Conservation (phyloP, 2,113 vertebrate species). For the Camelus dromedarius region DNA sequence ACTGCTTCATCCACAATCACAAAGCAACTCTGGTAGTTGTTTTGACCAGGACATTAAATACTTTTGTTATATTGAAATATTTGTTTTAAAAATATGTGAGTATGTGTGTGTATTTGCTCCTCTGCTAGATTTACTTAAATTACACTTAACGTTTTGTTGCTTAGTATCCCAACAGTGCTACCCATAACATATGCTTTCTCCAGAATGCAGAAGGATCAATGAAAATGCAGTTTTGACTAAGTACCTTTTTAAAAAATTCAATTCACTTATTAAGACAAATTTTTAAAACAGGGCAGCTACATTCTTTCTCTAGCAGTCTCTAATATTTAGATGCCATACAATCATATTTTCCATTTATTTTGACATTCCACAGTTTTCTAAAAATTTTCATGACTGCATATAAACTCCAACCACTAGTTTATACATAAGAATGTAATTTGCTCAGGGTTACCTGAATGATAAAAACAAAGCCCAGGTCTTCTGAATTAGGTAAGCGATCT, state of each 20-base stretch:
- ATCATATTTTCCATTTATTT: background rate
- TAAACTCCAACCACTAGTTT: background rate
- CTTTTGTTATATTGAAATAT: background rate
- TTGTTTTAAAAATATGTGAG: background rate
- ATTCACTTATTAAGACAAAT: constrained; percentile 22
- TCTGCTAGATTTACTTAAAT: constrained; percentile 1
- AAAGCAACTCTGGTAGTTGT: background rate
- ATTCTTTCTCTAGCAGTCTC: background rate
- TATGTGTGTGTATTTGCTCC: background rate
- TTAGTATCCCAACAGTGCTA: background rate
- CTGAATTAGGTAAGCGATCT: background rate
- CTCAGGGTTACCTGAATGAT: background rate
- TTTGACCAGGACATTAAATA: constrained; percentile 15
- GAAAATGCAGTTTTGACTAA: constrained; percentile 40
- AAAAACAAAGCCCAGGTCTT: background rate
- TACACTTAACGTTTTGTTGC: background rate
- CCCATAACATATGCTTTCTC: background rate
- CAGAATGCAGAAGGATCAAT: background rate
- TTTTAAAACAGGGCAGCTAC: background rate
- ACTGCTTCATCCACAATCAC: background rate
- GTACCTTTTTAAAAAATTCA: background rate
- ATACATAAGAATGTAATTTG: background rate
- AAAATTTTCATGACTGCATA: background rate
- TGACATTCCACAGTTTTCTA: background rate
- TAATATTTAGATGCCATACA: background rate